phyloP scores from a whole-genome alignment of 2,888 invertebrate genomes.

The Psylliodes chrysocephalus region DNA sequence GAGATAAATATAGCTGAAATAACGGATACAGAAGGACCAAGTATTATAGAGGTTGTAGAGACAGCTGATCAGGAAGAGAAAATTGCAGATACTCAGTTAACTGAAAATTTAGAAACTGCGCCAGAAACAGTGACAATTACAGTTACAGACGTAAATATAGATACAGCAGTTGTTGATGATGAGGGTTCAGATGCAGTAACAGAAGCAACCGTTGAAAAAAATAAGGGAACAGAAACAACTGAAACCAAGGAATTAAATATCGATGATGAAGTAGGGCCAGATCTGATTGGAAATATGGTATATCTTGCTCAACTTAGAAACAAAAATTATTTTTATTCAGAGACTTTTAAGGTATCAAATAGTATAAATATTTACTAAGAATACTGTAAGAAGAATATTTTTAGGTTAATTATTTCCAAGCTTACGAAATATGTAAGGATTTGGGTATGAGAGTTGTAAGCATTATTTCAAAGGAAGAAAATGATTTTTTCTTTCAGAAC shows the following conservation, averaged over 20 bases:
- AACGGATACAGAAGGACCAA: background rate
- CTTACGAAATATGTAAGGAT: background rate
- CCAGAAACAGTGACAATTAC: background rate
- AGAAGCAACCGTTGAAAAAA: no score
- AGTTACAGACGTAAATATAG: background rate
- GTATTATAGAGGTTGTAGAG: background rate
- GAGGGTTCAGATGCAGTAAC: background rate
- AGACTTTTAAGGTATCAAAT: background rate
- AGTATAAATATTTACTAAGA: no score
- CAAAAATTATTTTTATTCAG: background rate
- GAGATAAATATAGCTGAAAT: background rate
- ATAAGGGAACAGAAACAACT: no score
- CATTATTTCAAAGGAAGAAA: background rate
- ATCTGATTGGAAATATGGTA: background rate
- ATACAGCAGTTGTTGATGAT: no score
- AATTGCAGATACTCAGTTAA: background rate
- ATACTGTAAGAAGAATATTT: no score
- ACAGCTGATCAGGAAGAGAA: background rate
- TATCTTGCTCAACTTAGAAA: background rate
- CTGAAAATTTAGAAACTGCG: background rate
- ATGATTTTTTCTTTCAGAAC: background rate
- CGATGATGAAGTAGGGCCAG: background rate
- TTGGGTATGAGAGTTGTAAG: background rate
- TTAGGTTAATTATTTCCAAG: constrained; percentile 2
- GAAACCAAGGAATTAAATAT: background rate